Percentiles rank a stretch among this genome's conserved stretches.
phyloP scores from a whole-genome alignment of 2,888 invertebrate species.

The Muschampia plurimacula region DNA sequence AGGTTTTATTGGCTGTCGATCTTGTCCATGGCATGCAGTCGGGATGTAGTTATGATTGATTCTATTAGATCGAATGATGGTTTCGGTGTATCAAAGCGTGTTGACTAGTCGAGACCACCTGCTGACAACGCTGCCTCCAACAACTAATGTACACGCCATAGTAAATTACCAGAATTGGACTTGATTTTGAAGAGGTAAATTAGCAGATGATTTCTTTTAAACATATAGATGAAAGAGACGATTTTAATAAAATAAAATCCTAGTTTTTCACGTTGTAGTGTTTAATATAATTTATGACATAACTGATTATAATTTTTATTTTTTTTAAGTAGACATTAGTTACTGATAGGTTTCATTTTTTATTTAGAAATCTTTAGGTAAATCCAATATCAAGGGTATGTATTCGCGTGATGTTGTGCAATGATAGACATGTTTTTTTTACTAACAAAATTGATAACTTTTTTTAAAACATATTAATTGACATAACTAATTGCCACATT shows the following conservation, averaged over 20 bases:
- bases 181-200: constrained; percentile 5
- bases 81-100: constrained; percentile 80
- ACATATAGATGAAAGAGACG: neutral
- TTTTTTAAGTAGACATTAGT: too few species aligned
- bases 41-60: constrained; percentile 79
- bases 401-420: too few species aligned
- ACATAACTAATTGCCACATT: too few species aligned
- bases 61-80: constrained; percentile 75
- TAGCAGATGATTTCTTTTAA: neutral
- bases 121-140: constrained; percentile 63
- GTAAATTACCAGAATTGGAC: constrained; percentile 23
- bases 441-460: too few species aligned
- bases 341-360: too few species aligned
- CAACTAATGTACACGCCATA: constrained; percentile 17
- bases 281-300: too few species aligned
- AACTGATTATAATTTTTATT: too few species aligned
- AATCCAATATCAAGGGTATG: too few species aligned
- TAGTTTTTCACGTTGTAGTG: neutral
- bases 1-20: constrained; percentile 52
- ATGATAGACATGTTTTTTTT: too few species aligned
- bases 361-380: too few species aligned
- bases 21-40: constrained; percentile 49
- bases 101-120: constrained; percentile 77
- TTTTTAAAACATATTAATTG: too few species aligned
- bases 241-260: neutral